Base-by-base conservation (phyloP, 1,140 invertebrate species). In the Drosophila malerkotliana region DNA sequence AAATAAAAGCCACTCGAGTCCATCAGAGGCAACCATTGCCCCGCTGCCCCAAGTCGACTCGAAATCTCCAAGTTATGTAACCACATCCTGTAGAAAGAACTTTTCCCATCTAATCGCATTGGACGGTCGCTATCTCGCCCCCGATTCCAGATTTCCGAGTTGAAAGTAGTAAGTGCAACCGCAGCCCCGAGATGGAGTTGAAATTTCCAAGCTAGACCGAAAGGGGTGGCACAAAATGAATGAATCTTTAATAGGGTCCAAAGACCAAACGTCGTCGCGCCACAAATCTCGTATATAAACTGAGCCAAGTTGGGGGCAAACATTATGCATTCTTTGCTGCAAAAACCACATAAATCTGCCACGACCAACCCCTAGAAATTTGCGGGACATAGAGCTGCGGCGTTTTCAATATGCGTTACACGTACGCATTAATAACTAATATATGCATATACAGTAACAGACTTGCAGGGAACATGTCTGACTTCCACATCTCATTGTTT, bases 391-490 rank as follows among this genome's bases (percentile, higher is more conserved):
- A 39, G 53, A 37, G 64, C 54, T 85, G 72, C 82, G 77, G 67
- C 81, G 61, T 81, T 85, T 87, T 85, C 82, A 85, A 85, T 85
- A 85, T 87, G 83, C 82, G 78, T 72, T 88, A 41, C 82, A 87
- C 82, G 82, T 87, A 88, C 82, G 83, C 82, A 87, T 87, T 87
- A 87, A 88, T 88, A 87, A 87, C 82, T 87, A 87, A 88, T 87
- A 85, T 85, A 85, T 85, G 81, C 81, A 87, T 85, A 85, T 81
- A 87, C 82, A 81, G 80, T 84, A 79, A 62, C 77, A 77, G 62
- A 72, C 68, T 69, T 57, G 26, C 61, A 32, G 15, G 30, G 41
- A 56, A 45, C 64, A 53, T 41, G 34, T 24, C 53, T 39, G 14
- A 41, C 53, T 58, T 18, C 39, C 82, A 82, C 68, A 71, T 85